phyloP scores from a whole-genome alignment of 2,113 vertebrate genomes.

The Panurus biarmicus region DNA sequence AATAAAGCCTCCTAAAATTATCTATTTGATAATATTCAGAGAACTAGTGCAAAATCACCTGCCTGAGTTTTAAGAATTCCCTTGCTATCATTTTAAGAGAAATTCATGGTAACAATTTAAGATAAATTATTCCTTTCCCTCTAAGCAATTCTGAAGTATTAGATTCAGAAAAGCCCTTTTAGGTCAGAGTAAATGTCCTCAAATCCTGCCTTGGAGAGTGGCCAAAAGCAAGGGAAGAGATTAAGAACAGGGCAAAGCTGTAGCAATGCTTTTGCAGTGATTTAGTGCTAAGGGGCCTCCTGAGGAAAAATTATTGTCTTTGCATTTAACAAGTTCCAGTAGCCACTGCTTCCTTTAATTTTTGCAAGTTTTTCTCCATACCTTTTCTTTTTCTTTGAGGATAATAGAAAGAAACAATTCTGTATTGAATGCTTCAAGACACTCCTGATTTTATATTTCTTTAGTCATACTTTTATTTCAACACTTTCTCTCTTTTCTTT shows the following conservation, averaged over 20 bases:
- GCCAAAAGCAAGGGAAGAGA: neutral
- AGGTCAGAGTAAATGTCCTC: constrained; percentile 6
- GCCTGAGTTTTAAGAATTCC: neutral
- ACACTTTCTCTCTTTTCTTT: neutral
- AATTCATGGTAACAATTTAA: neutral
- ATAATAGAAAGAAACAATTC: neutral
- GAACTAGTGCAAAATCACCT: neutral
- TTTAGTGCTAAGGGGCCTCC: neutral
- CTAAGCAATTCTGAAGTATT: neutral
- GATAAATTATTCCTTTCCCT: neutral
- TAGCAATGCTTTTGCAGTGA: neutral
- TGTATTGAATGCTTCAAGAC: neutral
- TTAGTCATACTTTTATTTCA: neutral
- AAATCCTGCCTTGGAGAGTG: neutral
- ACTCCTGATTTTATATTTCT: neutral
- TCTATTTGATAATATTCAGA: neutral
- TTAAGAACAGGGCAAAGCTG: neutral
- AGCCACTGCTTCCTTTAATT: neutral
- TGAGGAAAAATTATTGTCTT: neutral
- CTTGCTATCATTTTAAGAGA: neutral
- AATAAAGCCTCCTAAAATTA: neutral
- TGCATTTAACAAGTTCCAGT: neutral
- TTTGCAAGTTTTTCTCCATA: neutral
- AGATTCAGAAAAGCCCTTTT: neutral
- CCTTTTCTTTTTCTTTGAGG: neutral